phyloP scores from a whole-genome alignment of 2,888 invertebrate species.

The Hydropsyche betteni region DNA sequence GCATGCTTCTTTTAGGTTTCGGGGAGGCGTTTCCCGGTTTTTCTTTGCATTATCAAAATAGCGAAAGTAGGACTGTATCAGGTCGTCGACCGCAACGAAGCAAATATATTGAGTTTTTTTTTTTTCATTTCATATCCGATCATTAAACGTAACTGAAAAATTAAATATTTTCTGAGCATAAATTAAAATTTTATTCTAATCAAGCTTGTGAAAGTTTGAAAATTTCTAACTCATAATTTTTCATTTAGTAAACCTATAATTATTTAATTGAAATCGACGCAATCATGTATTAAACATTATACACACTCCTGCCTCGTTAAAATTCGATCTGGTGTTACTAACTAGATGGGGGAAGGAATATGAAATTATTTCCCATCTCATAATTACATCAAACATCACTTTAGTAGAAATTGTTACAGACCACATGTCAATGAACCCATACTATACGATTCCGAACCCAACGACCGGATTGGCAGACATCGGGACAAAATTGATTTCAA shows the following conservation, averaged over 20 bases:
- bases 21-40: no score
- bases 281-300: background rate
- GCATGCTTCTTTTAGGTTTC: background rate
- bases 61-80: no score
- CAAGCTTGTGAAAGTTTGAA: no score
- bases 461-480: constrained; percentile 10
- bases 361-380: constrained; percentile 13
- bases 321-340: background rate
- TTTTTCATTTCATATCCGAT: no score
- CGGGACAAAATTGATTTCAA: background rate
- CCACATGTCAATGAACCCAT: constrained; percentile 29
- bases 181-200: no score
- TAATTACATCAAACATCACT: constrained; percentile 35
- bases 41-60: no score
- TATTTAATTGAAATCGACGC: constrained; percentile 18
- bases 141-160: no score
- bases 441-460: background rate
- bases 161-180: no score
- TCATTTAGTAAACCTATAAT: background rate
- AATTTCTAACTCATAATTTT: no score
- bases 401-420: constrained; percentile 28
- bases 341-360: background rate
- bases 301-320: constrained; percentile 1
- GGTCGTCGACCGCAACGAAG: no score
- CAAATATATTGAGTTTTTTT: no score